A percentile compares a stretch with the other conserved stretches of the same genome.
Conservation (phyloP, 2,888 invertebrate genomes). For the Exephanes ischioxanthus region DNA sequence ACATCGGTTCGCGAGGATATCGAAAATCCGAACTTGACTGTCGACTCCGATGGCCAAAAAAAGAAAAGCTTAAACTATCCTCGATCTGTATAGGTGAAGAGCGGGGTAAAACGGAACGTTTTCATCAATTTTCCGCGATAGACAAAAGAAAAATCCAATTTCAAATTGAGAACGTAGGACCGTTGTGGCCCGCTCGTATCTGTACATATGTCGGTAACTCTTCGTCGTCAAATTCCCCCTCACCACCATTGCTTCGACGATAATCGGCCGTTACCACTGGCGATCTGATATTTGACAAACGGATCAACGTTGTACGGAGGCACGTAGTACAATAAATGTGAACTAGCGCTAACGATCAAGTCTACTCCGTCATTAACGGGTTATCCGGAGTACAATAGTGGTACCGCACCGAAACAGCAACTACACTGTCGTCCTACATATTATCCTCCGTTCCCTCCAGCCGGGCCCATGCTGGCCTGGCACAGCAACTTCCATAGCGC, state of each 20-base stretch:
- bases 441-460: neutral
- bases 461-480: neutral
- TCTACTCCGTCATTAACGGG: constrained; percentile 22
- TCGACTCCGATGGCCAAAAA: constrained; percentile 40
- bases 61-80: constrained; percentile 25
- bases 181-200: neutral
- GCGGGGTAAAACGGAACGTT: neutral
- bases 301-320: neutral
- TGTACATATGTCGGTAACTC: neutral
- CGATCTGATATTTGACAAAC: constrained; percentile 55
- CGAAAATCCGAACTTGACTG: constrained; percentile 62
- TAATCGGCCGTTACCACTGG: constrained; percentile 19
- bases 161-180: neutral
- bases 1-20: constrained; percentile 52
- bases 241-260: constrained; percentile 27
- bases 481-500: neutral
- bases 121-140: neutral
- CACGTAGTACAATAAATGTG: constrained; percentile 37
- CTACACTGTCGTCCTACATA: constrained; percentile 16
- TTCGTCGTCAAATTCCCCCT: constrained; percentile 12
- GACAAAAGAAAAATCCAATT: neutral
- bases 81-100: neutral
- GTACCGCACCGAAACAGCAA: constrained; percentile 3
- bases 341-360: constrained; percentile 19
- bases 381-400: neutral